Base-by-base conservation (phyloP, 2,797 vertebrate genomes). In the Hapalemur alaotrensis region DNA sequence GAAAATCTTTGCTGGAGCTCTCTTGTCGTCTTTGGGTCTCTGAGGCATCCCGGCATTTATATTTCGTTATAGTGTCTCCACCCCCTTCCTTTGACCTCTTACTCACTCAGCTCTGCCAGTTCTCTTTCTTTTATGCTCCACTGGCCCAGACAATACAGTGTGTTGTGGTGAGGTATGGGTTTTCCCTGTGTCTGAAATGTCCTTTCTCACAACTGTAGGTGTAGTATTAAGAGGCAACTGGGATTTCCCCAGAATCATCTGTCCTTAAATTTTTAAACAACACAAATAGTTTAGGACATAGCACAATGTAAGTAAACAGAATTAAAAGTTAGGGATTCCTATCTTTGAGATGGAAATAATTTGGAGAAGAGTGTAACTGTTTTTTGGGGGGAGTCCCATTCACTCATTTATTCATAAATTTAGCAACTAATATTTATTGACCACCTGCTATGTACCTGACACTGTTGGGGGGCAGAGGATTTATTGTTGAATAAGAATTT, bases 151-250 rank as follows among this genome's bases (percentile, higher is more conserved):
- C 91, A 15, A 22, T 17, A 43, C 30, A 3, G 4, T 10, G 41
- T 73, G 46, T 52, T 78, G 95, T 93, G 96, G 91, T 95, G 72
- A 97, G 73, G 59, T 70, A 2, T 2, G 96, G 97, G 92, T 87
- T 98, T 98, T 96, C 97, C 98, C 96, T 93, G 28, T 89, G 67
- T 92, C 93, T 95, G 95, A 96, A 93, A 85, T 75, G 63, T 59
- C 94, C 93, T 96, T 97, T 98, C 93, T 97, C 94, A 96, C 87
- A 86, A 88, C 35, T 46, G 22, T 63, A 94, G 76, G 48, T 81
- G 83, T 35, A 84, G 32, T 30, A 20, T 22, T 50, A 83, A 96
- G 43, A 73, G 54, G 48, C 54, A 61, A 48, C 28, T 1, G 46
- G 95, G 97, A 82, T 92, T 97, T 97, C 95, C 95, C 96, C 89